These are phyloP conservation scores for Phylloscopus trochilus DNA, from an alignment of 2,113 vertebrate genomes.

Conservation along the genomic window DNA sequence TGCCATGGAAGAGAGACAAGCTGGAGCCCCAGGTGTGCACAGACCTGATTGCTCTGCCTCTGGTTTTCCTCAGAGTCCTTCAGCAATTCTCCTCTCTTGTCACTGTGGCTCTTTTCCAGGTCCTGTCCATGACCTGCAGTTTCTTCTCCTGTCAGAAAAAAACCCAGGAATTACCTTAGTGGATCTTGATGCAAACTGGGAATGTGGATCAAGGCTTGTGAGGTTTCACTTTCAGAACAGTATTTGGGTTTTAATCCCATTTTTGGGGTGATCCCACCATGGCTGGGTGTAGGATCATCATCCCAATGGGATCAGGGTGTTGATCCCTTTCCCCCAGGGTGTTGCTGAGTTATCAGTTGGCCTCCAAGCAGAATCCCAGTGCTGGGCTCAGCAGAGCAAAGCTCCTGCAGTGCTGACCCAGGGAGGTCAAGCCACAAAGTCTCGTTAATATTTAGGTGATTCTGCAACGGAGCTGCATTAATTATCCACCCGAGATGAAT, in stretches of 20 bases:
- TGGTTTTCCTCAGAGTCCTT: neutral
- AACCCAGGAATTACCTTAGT: neutral
- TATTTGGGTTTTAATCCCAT: neutral
- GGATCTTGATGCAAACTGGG: neutral
- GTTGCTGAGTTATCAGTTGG: neutral
- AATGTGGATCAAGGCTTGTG: neutral
- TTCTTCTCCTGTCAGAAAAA: neutral
- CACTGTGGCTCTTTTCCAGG: neutral
- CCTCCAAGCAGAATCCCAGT: accelerated
- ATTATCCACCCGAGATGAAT: neutral
- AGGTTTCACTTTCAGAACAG: accelerated
- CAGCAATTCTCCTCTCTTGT: neutral
- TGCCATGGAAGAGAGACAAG: neutral
- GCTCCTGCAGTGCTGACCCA: neutral
- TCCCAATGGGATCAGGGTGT: neutral
- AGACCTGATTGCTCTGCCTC: accelerated
- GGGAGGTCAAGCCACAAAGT: neutral
- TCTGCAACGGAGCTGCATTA: neutral
- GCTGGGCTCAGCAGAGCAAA: neutral
- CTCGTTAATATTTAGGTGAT: neutral
- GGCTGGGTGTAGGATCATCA: neutral
- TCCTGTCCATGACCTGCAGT: neutral
- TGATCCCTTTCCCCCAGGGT: neutral
- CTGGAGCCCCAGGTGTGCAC: neutral
- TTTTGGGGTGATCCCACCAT: neutral